These are phyloP conservation scores for Phyto melanocephala DNA, from an alignment of 2,888 invertebrate species.

Conservation along the genomic window DNA sequence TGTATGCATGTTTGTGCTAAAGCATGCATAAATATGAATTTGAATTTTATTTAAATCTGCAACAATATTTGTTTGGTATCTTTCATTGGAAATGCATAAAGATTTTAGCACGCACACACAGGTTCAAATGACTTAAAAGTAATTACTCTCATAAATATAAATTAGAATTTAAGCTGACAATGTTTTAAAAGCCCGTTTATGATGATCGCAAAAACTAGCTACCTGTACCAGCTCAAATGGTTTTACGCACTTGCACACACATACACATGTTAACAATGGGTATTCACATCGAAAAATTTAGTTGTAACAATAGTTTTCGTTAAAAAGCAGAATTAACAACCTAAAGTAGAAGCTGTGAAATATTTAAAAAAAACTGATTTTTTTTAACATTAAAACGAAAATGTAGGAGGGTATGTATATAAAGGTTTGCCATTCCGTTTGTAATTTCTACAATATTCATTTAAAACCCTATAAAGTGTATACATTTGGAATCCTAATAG, in stretches of 20 bases:
- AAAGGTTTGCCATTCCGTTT: too few species aligned
- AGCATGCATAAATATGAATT: neutral
- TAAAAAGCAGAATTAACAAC: too few species aligned
- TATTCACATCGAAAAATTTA: too few species aligned
- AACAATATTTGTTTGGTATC: neutral
- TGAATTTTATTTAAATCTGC: neutral
- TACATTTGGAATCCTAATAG: too few species aligned
- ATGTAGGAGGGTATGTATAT: too few species aligned
- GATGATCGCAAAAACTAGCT: slow-evolving; percentile 1
- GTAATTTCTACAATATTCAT: too few species aligned
- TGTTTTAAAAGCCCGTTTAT: slow-evolving; percentile 35
- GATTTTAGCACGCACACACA: neutral
- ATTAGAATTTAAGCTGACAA: slow-evolving; percentile 51
- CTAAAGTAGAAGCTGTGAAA: too few species aligned
- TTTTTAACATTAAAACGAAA: too few species aligned
- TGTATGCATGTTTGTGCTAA: neutral
- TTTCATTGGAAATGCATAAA: slow-evolving; percentile 15
- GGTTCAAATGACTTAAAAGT: slow-evolving; percentile 35
- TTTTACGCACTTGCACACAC: neutral
- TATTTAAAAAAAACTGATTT: too few species aligned
- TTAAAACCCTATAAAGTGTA: too few species aligned
- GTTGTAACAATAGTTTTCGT: too few species aligned
- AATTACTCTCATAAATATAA: slow-evolving; percentile 50
- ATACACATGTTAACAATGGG: neutral
- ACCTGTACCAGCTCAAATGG: neutral